A percentile compares a stretch with the other conserved stretches of the same genome.
phyloP scores from a whole-genome alignment of 2,113 vertebrate genomes.

The Panthera leo region DNA sequence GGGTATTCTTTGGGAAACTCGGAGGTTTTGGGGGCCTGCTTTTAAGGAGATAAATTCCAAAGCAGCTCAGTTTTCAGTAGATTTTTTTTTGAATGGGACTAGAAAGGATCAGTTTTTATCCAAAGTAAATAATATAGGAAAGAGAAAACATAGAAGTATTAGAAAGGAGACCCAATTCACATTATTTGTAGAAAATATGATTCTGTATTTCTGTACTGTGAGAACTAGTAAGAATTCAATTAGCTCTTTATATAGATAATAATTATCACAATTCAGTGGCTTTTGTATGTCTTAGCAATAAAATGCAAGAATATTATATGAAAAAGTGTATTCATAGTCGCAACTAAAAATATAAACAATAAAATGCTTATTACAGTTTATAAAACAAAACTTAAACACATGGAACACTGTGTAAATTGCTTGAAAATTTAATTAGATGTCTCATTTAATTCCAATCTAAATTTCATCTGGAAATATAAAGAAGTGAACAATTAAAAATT shows the following conservation, averaged over 20 bases:
- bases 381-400: conserved; percentile 47
- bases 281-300: conserved; percentile 14
- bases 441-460: conserved; percentile 49
- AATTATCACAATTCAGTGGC: conserved; percentile 34
- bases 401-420: conserved; percentile 51
- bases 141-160: background rate
- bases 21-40: background rate
- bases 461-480: conserved; percentile 50
- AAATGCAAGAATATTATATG: background rate
- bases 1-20: background rate
- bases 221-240: conserved; percentile 47
- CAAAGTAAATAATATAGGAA: conserved; percentile 17
- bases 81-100: background rate
- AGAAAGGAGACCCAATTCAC: conserved; percentile 42
- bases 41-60: conserved; percentile 42
- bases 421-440: conserved; percentile 59
- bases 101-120: conserved; percentile 14
- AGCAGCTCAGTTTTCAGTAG: conserved; percentile 12
- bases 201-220: background rate
- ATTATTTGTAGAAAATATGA: conserved; percentile 34
- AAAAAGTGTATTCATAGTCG: conserved; percentile 25
- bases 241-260: conserved; percentile 44
- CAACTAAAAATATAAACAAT: conserved; percentile 42
- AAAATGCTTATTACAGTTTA: conserved; percentile 33
- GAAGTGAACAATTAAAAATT: conserved; percentile 29